Conservation (phyloP, 2,888 invertebrate species). For the Dolomedes plantarius region DNA sequence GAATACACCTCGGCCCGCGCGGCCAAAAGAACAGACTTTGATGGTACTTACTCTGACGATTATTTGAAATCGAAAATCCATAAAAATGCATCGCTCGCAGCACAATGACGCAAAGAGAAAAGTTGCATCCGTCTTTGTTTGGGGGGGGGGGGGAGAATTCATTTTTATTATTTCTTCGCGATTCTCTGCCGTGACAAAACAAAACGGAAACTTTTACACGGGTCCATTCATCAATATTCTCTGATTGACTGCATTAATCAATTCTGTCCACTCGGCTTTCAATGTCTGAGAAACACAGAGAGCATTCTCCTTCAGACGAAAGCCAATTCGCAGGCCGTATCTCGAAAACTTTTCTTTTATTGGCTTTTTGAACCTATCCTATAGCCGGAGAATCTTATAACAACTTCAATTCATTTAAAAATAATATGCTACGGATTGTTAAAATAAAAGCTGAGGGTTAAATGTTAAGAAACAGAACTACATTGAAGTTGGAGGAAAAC, state of each 20-base stretch:
- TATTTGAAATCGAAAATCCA: slow-evolving; percentile 15
- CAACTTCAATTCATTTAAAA: too few species aligned
- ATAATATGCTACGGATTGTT: too few species aligned
- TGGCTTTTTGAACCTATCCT: too few species aligned
- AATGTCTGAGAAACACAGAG: too few species aligned
- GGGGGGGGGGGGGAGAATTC: not conserved
- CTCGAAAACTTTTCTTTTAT: too few species aligned
- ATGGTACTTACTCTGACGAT: not conserved
- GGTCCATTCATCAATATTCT: not conserved
- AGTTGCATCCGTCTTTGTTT: not conserved
- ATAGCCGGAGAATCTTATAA: too few species aligned
- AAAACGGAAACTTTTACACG: not conserved
- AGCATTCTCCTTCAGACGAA: too few species aligned
- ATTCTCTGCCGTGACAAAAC: not conserved
- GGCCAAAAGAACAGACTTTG: slow-evolving; percentile 49
- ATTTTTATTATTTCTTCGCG: not conserved
- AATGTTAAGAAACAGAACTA: too few species aligned
- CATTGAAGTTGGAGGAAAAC: too few species aligned
- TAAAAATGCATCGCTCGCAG: not conserved
- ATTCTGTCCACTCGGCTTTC: not conserved
- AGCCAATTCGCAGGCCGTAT: too few species aligned
- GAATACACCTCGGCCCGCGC: not conserved
- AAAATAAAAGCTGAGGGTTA: too few species aligned
- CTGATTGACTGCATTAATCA: not conserved
- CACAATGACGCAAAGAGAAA: not conserved